Evolutionary conservation across 2,113 vertebrate genomes (phyloP).

Genomic region (Engraulis encrasicolus): DNA sequence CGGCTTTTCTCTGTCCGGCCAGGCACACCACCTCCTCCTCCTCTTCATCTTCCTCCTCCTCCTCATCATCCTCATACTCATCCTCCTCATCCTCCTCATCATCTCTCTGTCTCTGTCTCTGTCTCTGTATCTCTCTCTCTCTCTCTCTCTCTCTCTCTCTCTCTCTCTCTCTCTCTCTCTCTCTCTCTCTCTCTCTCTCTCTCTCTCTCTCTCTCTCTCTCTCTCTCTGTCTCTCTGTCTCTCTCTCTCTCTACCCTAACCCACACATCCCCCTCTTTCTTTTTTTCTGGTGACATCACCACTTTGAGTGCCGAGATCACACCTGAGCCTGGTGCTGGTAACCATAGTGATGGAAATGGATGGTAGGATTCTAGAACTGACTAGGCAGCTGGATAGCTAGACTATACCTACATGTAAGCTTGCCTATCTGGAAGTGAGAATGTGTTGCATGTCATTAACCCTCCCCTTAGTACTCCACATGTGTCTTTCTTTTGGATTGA

Average conservation of each 20-base stretch:
- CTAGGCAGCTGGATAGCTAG: conserved; percentile 22
- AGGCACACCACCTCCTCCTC: not conserved
- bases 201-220: no score
- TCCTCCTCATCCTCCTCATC: no score
- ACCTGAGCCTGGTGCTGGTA: conserved; percentile 44
- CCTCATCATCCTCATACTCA: no score
- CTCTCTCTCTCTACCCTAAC: no score
- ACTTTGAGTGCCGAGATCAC: conserved; percentile 17
- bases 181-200: no score
- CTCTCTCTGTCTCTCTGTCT: no score
- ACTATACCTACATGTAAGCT: not conserved
- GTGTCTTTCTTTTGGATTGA: not conserved
- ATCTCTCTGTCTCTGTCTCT: no score
- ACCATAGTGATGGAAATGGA: conserved; percentile 34
- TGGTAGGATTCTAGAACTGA: conserved; percentile 32
- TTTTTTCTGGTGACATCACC: conserved; percentile 36
- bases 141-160: no score
- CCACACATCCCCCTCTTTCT: no score
- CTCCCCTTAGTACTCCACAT: not conserved
- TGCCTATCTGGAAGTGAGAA: not conserved
- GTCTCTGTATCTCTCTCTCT: no score
- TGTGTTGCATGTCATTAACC: not conserved
- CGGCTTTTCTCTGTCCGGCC: conserved; percentile 5
- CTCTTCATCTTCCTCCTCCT: not conserved
- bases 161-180: no score